These are phyloP conservation scores for Protosalanx chinensis DNA, from an alignment of 2,797 vertebrate species.

Conservation along the genomic window DNA sequence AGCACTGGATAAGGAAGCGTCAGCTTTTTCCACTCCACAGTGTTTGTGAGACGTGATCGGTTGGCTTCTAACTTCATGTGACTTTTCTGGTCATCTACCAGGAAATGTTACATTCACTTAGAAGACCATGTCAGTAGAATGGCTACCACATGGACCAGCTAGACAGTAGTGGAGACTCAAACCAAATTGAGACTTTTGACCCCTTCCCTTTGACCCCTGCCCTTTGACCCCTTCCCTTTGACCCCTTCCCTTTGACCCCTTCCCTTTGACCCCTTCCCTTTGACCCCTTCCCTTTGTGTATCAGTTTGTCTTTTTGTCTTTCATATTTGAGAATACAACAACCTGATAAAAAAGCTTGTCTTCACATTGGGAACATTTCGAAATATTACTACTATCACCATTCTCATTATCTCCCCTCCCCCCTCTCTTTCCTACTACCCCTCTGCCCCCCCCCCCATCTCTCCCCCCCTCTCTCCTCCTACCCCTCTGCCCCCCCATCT, in stretches of 20 bases:
- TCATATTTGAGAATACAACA: no score
- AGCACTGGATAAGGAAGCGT: slow-evolving; percentile 27
- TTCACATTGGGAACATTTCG: neutral
- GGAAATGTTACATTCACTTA: slow-evolving; percentile 12
- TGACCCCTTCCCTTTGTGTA: no score
- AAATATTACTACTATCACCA: neutral
- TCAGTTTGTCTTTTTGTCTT: no score
- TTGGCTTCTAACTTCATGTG: slow-evolving; percentile 24
- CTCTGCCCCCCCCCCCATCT: neutral
- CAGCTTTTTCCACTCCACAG: slow-evolving; percentile 22
- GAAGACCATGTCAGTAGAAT: neutral
- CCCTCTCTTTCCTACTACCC: slow-evolving; percentile 9
- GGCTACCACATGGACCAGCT: neutral
- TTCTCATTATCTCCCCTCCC: neutral
- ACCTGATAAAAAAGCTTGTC: neutral
- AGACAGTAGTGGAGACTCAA: neutral
- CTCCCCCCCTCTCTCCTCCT: neutral
- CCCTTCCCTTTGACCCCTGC: no score
- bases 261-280: no score
- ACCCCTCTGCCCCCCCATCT: neutral
- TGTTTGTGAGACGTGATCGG: slow-evolving; percentile 23
- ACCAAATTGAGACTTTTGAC: neutral
- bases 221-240: no score
- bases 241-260: no score
- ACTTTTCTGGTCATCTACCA: slow-evolving; percentile 6